These are phyloP conservation scores for Takifugu flavidus DNA, from an alignment of 2,113 vertebrate genomes.

Conservation along the genomic window DNA sequence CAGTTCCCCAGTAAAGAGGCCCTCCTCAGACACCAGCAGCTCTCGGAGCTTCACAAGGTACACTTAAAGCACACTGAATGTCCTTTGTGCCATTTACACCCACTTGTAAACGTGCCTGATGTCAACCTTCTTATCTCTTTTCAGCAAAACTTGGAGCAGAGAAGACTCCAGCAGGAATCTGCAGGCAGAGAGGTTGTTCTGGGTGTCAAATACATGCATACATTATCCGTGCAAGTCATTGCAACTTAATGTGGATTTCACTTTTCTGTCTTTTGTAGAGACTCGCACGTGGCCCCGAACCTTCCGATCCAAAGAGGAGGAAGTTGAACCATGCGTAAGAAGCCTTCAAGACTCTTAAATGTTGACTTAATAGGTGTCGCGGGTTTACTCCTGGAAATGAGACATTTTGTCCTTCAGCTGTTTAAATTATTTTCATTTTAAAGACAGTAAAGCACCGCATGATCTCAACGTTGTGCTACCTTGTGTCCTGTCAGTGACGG, in stretches of 20 bases:
- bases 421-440: neutral
- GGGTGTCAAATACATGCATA: neutral
- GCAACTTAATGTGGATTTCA: neutral
- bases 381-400: neutral
- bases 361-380: too few species aligned
- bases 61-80: neutral
- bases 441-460: too few species aligned
- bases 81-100: neutral
- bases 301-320: constrained; percentile 80
- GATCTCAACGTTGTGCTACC: neutral
- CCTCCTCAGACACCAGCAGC: constrained; percentile 87
- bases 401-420: too few species aligned
- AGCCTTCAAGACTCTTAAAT: neutral
- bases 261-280: constrained; percentile 59
- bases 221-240: neutral
- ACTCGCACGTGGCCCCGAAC: constrained; percentile 70
- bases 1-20: constrained; percentile 92
- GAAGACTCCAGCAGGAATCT: constrained; percentile 75
- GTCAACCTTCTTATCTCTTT: neutral
- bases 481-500: constrained; percentile 51
- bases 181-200: constrained; percentile 75
- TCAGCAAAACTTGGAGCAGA: constrained; percentile 89
- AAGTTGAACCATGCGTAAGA: constrained; percentile 76
- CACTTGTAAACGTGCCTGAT: neutral
- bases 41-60: constrained; percentile 90